Evolutionary conservation across 1,140 invertebrate species (phyloP), one percentile per base, ranked within the genome.

Genomic region (Lepidurus arcticus): DNA sequence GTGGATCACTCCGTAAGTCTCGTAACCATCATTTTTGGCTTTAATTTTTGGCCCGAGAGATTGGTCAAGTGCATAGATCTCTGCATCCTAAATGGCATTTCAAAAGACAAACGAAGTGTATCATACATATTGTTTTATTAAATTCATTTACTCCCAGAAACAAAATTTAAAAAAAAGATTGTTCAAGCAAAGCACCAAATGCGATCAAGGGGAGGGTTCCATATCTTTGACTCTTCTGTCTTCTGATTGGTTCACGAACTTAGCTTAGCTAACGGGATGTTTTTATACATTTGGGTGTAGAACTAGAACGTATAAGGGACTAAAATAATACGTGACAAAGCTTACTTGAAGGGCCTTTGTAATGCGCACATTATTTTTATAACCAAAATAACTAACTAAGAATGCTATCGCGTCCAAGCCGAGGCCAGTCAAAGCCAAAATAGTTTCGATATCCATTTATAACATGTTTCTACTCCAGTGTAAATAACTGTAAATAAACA

Each of bases 391-490:
- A 65, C 16, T 21, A 11, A 65, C 13, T 11, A 21, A 11, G 13
- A 65, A 65, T 16, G 53, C 53, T n/a, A 65, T 13, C 6, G 53
- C 53, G 8, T 65, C 53, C 53, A 65, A 65, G 53, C 53, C 53
- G 1, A 65, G 53, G 13, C 53, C 53, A 1, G 53, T 21, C 21
- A 65, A 65, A 9, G 53, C 53, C 21, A 65, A 13, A 65, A 65
- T 65, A 65, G 53, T 65, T 65, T 65, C 53, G 16, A 21, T 16
- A 65, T 65, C 53, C 53, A 65, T 65, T 47, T 65, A 65, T n/a
- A 65, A 65, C 53, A 65, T 65, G 16, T 21, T 65, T 47, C 16
- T 11, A 16, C 13, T n/a, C 47, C 6, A 7, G 7, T 21, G 6
- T 1, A 65, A 21, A 34, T 34, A 34, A 34, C 34, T 65, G 53